These are phyloP conservation scores for Nyctibius bracteatus DNA, from an alignment of 2,113 vertebrate species.

Conservation along the genomic window DNA sequence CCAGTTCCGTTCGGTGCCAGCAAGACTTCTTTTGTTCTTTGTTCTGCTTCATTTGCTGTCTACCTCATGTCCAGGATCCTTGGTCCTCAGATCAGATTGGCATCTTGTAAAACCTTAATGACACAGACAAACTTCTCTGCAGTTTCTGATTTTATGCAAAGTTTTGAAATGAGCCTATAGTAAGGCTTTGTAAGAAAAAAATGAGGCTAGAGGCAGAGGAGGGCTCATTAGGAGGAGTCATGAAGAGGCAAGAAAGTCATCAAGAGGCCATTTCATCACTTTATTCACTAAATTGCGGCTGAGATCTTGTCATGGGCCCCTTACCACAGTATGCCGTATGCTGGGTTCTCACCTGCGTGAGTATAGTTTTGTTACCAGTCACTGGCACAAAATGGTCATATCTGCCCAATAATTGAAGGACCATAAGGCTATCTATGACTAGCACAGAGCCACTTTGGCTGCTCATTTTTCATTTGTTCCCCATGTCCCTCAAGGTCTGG, in stretches of 20 bases:
- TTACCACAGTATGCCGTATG: accelerated
- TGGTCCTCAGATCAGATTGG: neutral
- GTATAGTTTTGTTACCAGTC: neutral
- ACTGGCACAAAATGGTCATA: neutral
- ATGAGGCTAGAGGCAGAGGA: neutral
- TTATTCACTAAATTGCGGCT: neutral
- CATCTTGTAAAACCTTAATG: neutral
- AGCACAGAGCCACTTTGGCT: neutral
- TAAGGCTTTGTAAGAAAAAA: neutral
- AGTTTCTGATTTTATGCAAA: neutral
- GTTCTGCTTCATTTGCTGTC: neutral
- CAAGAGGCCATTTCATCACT: neutral
- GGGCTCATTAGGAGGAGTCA: neutral
- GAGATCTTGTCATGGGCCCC: neutral
- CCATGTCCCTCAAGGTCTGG: neutral
- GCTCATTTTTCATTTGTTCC: neutral
- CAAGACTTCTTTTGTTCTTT: neutral
- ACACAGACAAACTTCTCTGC: neutral
- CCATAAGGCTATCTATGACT: neutral
- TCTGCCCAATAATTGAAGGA: neutral
- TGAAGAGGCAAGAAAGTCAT: neutral
- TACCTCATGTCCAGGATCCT: neutral
- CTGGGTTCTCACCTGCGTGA: neutral
- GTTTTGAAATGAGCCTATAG: neutral
- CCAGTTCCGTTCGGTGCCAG: neutral